phyloP scores from a whole-genome alignment of 1,140 invertebrate genomes.

The Achatina immaculata region DNA sequence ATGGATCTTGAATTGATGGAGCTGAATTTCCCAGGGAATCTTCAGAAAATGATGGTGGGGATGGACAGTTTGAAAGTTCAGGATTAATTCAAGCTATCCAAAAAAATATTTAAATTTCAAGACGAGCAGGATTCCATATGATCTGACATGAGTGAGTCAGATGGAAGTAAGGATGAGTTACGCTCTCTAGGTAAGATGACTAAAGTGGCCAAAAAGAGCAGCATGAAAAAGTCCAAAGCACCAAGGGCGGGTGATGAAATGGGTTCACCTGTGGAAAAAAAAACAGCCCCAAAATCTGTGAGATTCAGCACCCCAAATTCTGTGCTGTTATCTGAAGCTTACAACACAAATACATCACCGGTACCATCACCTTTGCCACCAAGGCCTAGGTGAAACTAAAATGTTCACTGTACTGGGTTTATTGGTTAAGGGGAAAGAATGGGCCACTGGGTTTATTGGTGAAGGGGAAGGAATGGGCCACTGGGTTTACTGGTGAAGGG shows the following conservation, averaged over 20 bases:
- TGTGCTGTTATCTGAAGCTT: background rate
- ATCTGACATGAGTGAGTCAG: conserved; percentile 82
- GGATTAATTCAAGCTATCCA: conserved; percentile 73
- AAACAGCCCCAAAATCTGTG: background rate
- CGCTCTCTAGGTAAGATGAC: conserved; percentile 48
- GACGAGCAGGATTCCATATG: conserved; percentile 84
- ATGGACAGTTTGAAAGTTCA: conserved; percentile 77
- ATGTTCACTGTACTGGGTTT: too few species aligned
- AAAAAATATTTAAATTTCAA: conserved; percentile 79
- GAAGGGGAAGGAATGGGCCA: too few species aligned
- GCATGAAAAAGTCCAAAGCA: background rate
- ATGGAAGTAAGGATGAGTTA: conserved; percentile 66
- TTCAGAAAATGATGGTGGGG: conserved; percentile 66
- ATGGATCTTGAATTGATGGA: conserved; percentile 86
- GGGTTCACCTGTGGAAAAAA: too few species aligned
- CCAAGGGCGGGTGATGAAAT: too few species aligned
- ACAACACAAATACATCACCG: background rate
- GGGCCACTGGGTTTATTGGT: too few species aligned
- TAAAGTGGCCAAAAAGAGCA: conserved; percentile 16
- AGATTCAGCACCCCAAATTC: background rate
- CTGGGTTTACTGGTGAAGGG: too few species aligned
- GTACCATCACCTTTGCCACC: background rate
- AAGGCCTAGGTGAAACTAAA: too few species aligned
- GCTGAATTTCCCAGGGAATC: conserved; percentile 73
- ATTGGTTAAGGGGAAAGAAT: too few species aligned